A percentile compares a stretch with the other conserved stretches of the same genome.
These are phyloP conservation scores for Sebastes alutus DNA, from an alignment of 2,797 vertebrate genomes.

Conservation along the genomic window DNA sequence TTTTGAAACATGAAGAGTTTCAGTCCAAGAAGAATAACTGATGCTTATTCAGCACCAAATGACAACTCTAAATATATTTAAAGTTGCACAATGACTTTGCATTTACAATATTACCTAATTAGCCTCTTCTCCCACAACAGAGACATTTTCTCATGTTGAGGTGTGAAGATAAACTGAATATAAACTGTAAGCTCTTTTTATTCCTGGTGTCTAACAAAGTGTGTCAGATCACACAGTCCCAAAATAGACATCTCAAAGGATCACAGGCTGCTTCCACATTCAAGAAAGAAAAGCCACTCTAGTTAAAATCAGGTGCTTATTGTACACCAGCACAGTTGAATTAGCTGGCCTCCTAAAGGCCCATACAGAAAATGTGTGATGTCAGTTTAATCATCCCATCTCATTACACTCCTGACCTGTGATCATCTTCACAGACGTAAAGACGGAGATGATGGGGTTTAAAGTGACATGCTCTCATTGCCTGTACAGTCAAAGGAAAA, in stretches of 20 bases:
- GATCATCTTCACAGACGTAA: neutral
- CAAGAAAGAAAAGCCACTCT: neutral
- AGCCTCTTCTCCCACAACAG: neutral
- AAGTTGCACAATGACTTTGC: neutral
- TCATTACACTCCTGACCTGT: neutral
- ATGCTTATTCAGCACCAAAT: neutral
- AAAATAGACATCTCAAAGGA: conserved; percentile 50
- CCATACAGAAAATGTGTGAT: neutral
- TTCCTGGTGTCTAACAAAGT: conserved; percentile 17
- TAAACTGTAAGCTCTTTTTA: neutral
- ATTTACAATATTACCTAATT: neutral
- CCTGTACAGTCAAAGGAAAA: neutral
- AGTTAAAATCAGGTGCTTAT: neutral
- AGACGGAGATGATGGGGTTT: neutral
- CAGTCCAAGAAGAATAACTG: neutral
- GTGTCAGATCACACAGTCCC: conserved; percentile 24
- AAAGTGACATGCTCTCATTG: neutral
- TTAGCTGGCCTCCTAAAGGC: neutral
- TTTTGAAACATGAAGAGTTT: neutral
- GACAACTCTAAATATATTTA: neutral
- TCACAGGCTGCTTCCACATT: neutral
- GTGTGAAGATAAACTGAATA: conserved; percentile 12
- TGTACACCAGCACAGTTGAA: neutral
- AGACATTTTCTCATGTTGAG: neutral
- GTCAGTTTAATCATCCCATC: neutral